Evolutionary conservation across 1,140 invertebrate species (phyloP), one percentile per base, ranked within the genome.

Genomic region (Platyscapa corneri): DNA sequence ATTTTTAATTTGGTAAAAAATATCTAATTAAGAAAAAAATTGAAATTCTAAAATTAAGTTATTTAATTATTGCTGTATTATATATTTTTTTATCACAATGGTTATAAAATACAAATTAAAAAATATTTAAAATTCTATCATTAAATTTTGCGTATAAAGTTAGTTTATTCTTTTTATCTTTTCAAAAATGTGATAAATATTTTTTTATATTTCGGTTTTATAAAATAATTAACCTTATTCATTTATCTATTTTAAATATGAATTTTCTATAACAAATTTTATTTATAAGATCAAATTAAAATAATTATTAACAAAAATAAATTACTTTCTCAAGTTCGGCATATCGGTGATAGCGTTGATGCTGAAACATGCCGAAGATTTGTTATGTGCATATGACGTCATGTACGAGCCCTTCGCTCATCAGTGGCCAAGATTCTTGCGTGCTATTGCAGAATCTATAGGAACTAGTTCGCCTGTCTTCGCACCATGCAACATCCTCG

Each of bases 361-460:
- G 87, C 76, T 94, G 30, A 90, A 93, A 82, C 90, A 90, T 87
- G 92, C 91, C 16, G 91, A 92, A 86, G 88, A 88, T 79, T 81
- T 92, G 23, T 91, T 88, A 72, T 90, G 90, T 5, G 64, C 84
- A 46, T 79, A 74, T 12, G 78, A 88, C 39, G 87, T 86, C 0
- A 79, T 87, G 16, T 49, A 65, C 84, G 78, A 83, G 32, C 39
- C 78, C 0, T 86, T 88, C 76, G n/a, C 64, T n/a, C n/a, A 65
- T 0, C 91, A 93, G 65, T 93, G 93, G 93, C 91, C 92, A 23
- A 86, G 76, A 79, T 93, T 93, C 60, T 87, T 93, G 80, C 85
- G 70, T 32, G 89, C 86, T 49, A 83, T 93, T 34, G 88, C 89
- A 1, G 90, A 93, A 27, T 85, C 84, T 30, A 89, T 91, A 46